phyloP scores from a whole-genome alignment of 2,113 vertebrate genomes.

The Crocuta crocuta region DNA sequence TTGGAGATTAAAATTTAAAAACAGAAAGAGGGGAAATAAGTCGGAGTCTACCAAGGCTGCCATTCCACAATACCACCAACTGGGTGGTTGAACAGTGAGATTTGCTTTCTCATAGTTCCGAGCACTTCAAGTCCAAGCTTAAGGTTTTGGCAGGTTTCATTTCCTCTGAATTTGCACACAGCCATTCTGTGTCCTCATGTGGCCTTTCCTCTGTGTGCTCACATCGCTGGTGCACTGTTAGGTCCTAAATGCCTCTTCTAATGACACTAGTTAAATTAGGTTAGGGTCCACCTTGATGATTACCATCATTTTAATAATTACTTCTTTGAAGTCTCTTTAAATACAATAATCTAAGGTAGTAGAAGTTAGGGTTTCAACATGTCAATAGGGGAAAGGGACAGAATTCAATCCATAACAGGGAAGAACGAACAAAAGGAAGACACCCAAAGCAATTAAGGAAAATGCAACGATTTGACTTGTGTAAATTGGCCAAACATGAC shows the following conservation, averaged over 20 bases:
- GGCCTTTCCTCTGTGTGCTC: not conserved
- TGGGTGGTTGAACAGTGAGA: not conserved
- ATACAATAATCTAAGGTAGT: not conserved
- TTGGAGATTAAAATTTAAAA: not conserved
- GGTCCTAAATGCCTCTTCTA: not conserved
- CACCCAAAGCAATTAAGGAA: not conserved
- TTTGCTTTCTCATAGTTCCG: not conserved
- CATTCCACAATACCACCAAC: not conserved
- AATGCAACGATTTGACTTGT: not conserved
- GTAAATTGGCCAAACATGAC: not conserved
- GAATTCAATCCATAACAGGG: not conserved
- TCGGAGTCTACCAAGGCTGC: not conserved
- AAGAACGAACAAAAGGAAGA: not conserved
- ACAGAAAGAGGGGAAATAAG: not conserved
- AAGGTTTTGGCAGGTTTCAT: not conserved
- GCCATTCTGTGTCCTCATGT: not conserved
- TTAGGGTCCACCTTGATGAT: not conserved
- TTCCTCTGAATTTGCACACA: not conserved
- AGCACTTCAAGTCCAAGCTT: not conserved
- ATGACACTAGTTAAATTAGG: not conserved
- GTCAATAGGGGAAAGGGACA: not conserved
- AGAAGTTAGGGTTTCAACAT: not conserved
- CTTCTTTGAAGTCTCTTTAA: not conserved
- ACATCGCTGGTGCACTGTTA: not conserved
- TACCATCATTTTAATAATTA: not conserved